A percentile compares a stretch with the other conserved stretches of the same genome.
These are phyloP conservation scores for Octonoba sinensis DNA, from an alignment of 2,888 invertebrate genomes.

Conservation along the genomic window DNA sequence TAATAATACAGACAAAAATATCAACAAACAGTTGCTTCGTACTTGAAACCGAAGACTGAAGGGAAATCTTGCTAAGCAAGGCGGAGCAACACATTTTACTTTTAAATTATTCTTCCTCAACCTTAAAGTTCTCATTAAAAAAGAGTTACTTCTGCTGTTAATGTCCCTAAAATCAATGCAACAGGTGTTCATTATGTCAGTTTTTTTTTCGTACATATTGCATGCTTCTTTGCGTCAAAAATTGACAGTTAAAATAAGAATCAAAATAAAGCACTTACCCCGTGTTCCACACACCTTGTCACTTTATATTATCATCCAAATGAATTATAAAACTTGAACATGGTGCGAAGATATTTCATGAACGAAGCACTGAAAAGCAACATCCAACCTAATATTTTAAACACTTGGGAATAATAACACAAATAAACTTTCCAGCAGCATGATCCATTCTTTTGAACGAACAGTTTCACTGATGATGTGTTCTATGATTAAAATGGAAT, in stretches of 20 bases:
- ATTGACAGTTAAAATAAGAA: background rate
- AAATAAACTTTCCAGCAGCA: no score
- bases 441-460: no score
- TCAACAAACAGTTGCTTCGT: conserved; percentile 26
- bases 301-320: conserved; percentile 17
- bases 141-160: conserved; percentile 8
- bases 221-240: background rate
- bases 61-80: conserved; percentile 33
- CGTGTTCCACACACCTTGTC: conserved; percentile 8
- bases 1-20: conserved; percentile 40
- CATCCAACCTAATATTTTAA: background rate
- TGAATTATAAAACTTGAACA: background rate
- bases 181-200: background rate
- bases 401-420: background rate
- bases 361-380: background rate
- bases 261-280: conserved; percentile 41
- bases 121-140: conserved; percentile 32
- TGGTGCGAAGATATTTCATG: background rate
- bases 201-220: conserved; percentile 6
- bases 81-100: conserved; percentile 37
- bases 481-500: no score
- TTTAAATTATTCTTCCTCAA: conserved; percentile 25
- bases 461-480: no score
- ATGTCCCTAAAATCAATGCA: background rate
- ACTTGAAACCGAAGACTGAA: conserved; percentile 27